Conservation (phyloP, 1,140 invertebrate genomes). For the Calycopis cecrops region DNA sequence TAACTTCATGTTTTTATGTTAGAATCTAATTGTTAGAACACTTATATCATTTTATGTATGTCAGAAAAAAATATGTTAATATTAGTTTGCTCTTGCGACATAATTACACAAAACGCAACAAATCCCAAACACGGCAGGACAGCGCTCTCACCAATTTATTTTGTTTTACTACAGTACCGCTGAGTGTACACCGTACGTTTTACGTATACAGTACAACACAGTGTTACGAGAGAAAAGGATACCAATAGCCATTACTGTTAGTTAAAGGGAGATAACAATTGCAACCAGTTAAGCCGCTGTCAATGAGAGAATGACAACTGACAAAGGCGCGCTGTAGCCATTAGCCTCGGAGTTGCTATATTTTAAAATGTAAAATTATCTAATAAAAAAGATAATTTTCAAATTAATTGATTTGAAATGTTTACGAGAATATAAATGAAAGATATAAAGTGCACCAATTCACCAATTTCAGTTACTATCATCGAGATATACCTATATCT, state of each 20-base stretch:
- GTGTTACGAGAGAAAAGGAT: constrained; percentile 25
- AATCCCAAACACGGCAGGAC: constrained; percentile 50
- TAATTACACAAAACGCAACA: constrained; percentile 23
- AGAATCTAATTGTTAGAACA: not conserved
- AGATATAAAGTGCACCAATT: too few species aligned
- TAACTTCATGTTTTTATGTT: not conserved
- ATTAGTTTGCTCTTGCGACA: constrained; percentile 2
- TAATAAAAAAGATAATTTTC: too few species aligned
- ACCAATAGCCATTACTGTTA: constrained; percentile 22
- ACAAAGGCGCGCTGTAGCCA: constrained; percentile 1
- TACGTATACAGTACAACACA: constrained; percentile 16
- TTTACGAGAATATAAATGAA: too few species aligned
- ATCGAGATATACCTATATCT: too few species aligned
- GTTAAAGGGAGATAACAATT: not conserved
- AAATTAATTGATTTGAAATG: too few species aligned
- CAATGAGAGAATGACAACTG: constrained; percentile 21
- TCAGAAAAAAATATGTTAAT: not conserved
- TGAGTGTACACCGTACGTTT: too few species aligned
- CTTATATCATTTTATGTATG: not conserved
- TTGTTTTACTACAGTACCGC: constrained; percentile 39
- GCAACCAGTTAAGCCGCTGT: constrained; percentile 30
- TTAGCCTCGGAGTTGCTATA: not conserved
- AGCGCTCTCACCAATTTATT: constrained; percentile 54
- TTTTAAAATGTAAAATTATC: too few species aligned
- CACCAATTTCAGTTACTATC: too few species aligned